A percentile compares a stretch with the other conserved stretches of the same genome.
These are phyloP conservation scores for Kryptopterus vitreolus DNA, from an alignment of 2,797 vertebrate species.

Conservation along the genomic window DNA sequence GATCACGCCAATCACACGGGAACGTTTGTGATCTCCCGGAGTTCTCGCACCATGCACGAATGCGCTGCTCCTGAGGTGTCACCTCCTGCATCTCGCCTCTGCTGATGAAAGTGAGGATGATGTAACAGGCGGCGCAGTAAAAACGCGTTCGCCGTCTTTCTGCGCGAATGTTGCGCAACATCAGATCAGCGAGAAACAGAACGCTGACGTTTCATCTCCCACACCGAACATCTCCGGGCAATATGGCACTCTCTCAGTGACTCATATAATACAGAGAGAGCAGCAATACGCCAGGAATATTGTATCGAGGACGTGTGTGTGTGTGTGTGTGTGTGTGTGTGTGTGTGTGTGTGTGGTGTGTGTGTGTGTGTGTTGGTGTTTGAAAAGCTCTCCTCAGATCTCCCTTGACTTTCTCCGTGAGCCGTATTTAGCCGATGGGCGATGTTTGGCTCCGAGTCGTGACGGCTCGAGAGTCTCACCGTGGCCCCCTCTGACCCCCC, in stretches of 20 bases:
- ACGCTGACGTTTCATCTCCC: slow-evolving; percentile 17
- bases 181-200: slow-evolving; percentile 21
- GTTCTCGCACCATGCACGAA: too few relatives aligned
- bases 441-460: slow-evolving; percentile 31
- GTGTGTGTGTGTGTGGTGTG: not conserved
- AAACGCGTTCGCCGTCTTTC: not conserved
- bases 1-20: too few relatives aligned
- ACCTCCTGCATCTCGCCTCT: not conserved
- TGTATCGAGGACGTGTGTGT: not conserved
- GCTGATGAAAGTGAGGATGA: slow-evolving; percentile 15
- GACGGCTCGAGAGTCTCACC: slow-evolving; percentile 30
- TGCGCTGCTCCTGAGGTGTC: not conserved
- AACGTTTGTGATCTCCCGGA: too few relatives aligned
- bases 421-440: slow-evolving; percentile 20
- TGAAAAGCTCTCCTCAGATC: slow-evolving; percentile 13
- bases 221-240: slow-evolving; percentile 15
- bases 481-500: slow-evolving; percentile 30
- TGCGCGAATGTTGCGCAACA: slow-evolving; percentile 25
- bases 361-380: not conserved
- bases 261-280: not conserved
- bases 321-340: not conserved
- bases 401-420: not conserved
- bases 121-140: slow-evolving; percentile 1
- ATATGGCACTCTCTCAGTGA: slow-evolving; percentile 22
- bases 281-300: not conserved